Conservation (phyloP, 2,888 invertebrate genomes). For the Halictus quadricinctus region DNA sequence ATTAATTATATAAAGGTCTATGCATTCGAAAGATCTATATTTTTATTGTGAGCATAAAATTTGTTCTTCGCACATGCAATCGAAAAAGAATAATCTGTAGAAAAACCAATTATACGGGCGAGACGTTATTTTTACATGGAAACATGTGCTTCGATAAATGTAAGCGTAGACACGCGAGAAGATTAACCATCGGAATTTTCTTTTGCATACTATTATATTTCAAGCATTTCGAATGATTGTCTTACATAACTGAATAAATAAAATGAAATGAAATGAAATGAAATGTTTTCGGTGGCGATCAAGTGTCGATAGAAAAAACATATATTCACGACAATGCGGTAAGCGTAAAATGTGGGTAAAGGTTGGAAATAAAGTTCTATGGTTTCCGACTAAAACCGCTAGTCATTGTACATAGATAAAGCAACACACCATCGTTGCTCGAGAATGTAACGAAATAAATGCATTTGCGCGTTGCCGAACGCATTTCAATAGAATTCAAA, state of each 20-base stretch:
- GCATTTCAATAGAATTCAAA: not conserved
- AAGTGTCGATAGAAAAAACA: not conserved
- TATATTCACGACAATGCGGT: not conserved
- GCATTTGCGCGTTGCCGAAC: not conserved
- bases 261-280: not conserved
- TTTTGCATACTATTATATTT: not conserved
- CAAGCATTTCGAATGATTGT: not conserved
- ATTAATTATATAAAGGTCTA: not conserved
- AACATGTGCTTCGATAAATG: not conserved
- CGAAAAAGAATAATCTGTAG: not conserved
- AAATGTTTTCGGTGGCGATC: not conserved
- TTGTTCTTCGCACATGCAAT: not conserved
- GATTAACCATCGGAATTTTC: not conserved
- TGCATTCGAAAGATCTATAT: not conserved
- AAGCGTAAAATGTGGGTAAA: constrained; percentile 20
- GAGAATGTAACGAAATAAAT: not conserved
- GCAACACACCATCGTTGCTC: not conserved
- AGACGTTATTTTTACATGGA: not conserved
- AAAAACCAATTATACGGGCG: not conserved
- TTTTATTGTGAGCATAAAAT: not conserved
- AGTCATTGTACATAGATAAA: constrained; percentile 51
- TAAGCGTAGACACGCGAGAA: not conserved
- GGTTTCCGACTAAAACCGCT: constrained; percentile 46
- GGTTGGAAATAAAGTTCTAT: constrained; percentile 43
- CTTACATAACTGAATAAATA: not conserved